These are phyloP conservation scores for Cephus pulcher DNA, from an alignment of 2,888 invertebrate genomes.

Conservation along the genomic window DNA sequence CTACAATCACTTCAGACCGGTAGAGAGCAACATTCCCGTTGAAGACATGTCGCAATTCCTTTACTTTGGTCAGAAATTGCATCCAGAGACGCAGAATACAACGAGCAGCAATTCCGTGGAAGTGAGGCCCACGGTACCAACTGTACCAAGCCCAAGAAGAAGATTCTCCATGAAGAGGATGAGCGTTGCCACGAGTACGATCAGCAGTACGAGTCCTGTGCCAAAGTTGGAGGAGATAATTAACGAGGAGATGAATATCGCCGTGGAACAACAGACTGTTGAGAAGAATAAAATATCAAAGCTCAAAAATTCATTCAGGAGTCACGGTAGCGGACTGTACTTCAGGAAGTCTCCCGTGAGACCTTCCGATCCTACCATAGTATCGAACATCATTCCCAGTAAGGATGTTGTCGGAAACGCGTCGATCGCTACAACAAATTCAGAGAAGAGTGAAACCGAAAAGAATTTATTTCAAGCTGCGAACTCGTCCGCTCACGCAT, in stretches of 20 bases:
- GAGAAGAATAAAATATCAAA: constrained; percentile 58
- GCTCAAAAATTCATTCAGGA: constrained; percentile 48
- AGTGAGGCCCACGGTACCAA: constrained; percentile 39
- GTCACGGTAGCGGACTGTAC: constrained; percentile 40
- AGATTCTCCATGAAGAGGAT: constrained; percentile 48
- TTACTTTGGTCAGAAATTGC: constrained; percentile 77
- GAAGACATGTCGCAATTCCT: constrained; percentile 79
- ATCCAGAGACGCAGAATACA: constrained; percentile 60
- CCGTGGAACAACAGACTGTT: constrained; percentile 50
- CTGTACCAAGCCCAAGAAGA: constrained; percentile 40
- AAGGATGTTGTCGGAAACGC: constrained; percentile 32
- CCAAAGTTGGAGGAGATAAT: constrained; percentile 51
- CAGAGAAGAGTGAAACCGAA: constrained; percentile 17
- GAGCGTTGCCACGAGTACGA: constrained; percentile 18
- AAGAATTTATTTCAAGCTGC: constrained; percentile 10
- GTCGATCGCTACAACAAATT: constrained; percentile 8
- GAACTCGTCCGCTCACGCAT: constrained; percentile 51
- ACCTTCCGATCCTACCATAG: constrained; percentile 49
- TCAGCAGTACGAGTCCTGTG: constrained; percentile 24
- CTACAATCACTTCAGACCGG: constrained; percentile 74
- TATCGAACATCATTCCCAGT: constrained; percentile 49
- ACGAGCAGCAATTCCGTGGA: constrained; percentile 50
- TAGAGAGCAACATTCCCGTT: constrained; percentile 73
- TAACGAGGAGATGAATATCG: constrained; percentile 60
- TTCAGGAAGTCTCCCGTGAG: constrained; percentile 36